Evolutionary conservation across 2,888 invertebrate genomes (phyloP).

Genomic region (Chironomus tentans): DNA sequence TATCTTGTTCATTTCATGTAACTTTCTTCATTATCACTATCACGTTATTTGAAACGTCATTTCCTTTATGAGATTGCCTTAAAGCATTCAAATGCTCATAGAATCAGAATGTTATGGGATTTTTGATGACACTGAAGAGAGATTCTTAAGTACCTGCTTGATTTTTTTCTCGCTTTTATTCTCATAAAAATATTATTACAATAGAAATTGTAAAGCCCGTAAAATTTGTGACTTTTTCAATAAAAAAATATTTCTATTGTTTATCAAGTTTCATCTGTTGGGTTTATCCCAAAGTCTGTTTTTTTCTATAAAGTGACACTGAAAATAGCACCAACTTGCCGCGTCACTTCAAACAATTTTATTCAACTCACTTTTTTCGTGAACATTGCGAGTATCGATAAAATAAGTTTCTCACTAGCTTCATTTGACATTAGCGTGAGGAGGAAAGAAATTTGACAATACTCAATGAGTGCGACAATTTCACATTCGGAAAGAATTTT

Average conservation of each 20-base stretch:
- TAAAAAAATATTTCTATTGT: no score
- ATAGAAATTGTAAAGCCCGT: no score
- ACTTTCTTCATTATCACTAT: not conserved
- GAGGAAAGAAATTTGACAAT: not conserved
- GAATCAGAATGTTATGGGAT: not conserved
- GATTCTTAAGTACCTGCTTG: not conserved
- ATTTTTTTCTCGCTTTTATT: not conserved
- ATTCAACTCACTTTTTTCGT: no score
- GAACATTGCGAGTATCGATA: no score
- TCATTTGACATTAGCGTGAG: no score
- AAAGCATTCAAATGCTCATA: not conserved
- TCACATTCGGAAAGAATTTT: not conserved
- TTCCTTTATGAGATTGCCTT: not conserved
- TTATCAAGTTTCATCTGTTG: not conserved
- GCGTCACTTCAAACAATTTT: not conserved
- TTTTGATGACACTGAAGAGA: not conserved
- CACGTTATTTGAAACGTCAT: not conserved
- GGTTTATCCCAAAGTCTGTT: not conserved
- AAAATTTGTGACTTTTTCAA: no score
- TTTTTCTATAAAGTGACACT: not conserved
- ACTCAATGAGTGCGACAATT: not conserved
- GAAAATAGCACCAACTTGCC: not conserved
- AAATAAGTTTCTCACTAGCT: no score
- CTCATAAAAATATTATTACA: no score
- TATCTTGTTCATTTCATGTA: not conserved